A percentile compares a stretch with the other conserved stretches of the same genome.
phyloP scores from a whole-genome alignment of 2,113 vertebrate genomes.

The Alectura lathami region DNA sequence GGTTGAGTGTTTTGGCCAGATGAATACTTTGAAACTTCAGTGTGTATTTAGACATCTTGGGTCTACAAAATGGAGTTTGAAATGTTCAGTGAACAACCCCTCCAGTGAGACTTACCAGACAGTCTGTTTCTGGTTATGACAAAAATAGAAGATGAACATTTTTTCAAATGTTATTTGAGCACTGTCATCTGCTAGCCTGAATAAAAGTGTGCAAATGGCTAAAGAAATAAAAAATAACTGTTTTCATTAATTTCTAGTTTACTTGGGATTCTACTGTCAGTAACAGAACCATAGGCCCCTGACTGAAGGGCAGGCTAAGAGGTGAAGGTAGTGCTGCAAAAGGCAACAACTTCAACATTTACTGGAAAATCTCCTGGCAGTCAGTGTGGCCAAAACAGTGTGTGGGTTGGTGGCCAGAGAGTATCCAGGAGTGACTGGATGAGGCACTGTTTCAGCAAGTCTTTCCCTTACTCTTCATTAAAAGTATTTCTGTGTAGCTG shows the following conservation, averaged over 20 bases:
- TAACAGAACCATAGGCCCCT: not conserved
- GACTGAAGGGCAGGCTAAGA: not conserved
- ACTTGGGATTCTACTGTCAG: not conserved
- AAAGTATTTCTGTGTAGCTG: conserved; percentile 35
- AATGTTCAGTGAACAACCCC: not conserved
- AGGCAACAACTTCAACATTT: not conserved
- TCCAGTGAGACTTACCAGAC: not conserved
- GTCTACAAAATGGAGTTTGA: not conserved
- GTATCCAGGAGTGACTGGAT: conserved; percentile 42
- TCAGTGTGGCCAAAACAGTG: not conserved
- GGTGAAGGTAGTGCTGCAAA: conserved; percentile 3
- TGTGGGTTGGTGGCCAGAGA: conserved; percentile 26
- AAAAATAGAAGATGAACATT: not conserved
- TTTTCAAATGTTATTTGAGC: not conserved
- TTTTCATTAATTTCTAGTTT: not conserved
- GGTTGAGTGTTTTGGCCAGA: not conserved
- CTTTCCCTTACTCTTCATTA: conserved; percentile 55
- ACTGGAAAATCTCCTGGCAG: conserved; percentile 60
- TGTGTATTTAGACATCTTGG: not conserved
- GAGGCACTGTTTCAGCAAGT: conserved; percentile 50
- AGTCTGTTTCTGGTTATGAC: not conserved
- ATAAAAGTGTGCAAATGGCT: not conserved
- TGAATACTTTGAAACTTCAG: not conserved
- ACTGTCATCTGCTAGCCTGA: not conserved
- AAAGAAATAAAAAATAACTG: not conserved